A percentile compares a stretch with the other conserved stretches of the same genome.
These are phyloP conservation scores for Alethe castanea DNA, from an alignment of 2,113 vertebrate species.

Conservation along the genomic window DNA sequence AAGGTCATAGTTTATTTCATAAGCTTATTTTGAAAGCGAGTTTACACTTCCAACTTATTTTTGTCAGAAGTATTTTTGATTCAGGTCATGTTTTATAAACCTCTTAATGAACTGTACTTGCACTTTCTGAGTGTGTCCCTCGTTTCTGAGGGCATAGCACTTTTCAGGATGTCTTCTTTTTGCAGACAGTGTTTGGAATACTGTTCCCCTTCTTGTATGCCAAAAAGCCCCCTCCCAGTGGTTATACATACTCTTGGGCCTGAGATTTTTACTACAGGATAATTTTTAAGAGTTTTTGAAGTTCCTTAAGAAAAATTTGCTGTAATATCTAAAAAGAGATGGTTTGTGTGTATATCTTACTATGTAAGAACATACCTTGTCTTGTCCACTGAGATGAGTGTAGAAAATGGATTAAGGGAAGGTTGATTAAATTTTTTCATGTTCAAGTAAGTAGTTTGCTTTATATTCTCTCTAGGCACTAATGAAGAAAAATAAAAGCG, in stretches of 20 bases:
- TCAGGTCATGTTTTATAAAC: neutral
- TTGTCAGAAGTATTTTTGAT: neutral
- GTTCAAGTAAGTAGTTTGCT: neutral
- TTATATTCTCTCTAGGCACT: neutral
- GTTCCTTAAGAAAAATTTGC: neutral
- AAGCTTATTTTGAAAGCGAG: neutral
- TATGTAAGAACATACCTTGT: neutral
- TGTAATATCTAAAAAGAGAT: neutral
- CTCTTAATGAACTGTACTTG: fast-evolving
- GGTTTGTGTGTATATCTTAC: neutral
- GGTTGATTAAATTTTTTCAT: neutral
- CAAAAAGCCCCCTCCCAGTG: fast-evolving
- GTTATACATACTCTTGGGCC: neutral
- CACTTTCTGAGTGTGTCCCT: neutral
- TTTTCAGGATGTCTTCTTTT: neutral
- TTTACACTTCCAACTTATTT: neutral
- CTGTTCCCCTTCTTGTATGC: neutral
- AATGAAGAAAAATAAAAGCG: neutral
- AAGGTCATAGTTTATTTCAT: neutral
- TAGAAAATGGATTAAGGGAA: neutral
- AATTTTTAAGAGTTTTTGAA: neutral
- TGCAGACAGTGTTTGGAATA: neutral
- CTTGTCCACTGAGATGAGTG: neutral
- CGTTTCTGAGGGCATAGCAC: fast-evolving
- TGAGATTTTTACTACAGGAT: neutral